These are phyloP conservation scores for Haplochromis burtoni DNA, from an alignment of 2,113 vertebrate genomes.

Conservation along the genomic window DNA sequence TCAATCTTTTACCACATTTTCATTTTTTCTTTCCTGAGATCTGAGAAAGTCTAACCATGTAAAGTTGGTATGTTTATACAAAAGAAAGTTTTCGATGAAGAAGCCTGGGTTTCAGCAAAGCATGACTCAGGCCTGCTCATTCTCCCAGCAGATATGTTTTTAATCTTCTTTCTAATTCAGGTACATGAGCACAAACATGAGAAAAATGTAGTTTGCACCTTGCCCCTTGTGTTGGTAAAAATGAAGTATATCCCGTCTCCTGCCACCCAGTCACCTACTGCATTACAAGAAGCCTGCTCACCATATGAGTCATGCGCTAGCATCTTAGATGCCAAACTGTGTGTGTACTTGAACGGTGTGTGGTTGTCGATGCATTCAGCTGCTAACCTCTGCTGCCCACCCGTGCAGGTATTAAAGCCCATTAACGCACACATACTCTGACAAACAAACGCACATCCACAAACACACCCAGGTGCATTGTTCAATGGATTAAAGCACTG, in stretches of 20 bases:
- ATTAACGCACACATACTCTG: background rate
- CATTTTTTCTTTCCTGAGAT: background rate
- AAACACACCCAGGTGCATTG: background rate
- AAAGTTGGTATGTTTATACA: background rate
- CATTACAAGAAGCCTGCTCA: background rate
- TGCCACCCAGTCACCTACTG: background rate
- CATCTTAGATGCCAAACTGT: background rate
- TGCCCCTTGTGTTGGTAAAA: background rate
- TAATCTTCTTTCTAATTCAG: background rate
- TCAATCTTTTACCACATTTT: background rate
- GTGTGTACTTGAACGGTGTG: background rate
- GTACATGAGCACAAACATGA: background rate
- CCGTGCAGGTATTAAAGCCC: background rate
- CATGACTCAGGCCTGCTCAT: background rate
- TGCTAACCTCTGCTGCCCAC: background rate
- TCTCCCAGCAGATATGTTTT: background rate
- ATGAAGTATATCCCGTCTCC: background rate
- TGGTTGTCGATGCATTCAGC: background rate
- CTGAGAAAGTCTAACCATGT: background rate
- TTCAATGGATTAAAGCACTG: background rate
- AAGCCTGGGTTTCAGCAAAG: background rate
- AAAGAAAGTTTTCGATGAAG: background rate
- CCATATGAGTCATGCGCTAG: background rate
- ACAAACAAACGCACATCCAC: background rate
- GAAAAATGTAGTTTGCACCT: background rate